Percentiles rank a stretch among this genome's conserved stretches.
These are phyloP conservation scores for Tretioscincus oriximinensis DNA, from an alignment of 2,113 vertebrate species.

Conservation along the genomic window DNA sequence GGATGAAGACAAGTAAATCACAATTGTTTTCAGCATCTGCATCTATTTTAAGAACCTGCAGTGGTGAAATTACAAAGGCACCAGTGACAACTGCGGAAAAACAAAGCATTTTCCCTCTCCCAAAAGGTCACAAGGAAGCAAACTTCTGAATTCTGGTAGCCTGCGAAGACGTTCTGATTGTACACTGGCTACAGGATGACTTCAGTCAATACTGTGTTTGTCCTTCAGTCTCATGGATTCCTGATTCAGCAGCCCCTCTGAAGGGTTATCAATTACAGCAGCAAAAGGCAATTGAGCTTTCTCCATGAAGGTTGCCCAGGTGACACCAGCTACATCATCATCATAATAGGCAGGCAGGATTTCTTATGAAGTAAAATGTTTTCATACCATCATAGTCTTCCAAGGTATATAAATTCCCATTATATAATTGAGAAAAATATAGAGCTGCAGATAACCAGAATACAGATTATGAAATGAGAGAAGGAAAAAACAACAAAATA, in stretches of 20 bases:
- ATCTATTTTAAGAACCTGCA: constrained; percentile 34
- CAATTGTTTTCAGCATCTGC: constrained; percentile 32
- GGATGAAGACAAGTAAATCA: constrained; percentile 19
- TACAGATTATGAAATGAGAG: not conserved
- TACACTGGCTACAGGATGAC: constrained; percentile 6
- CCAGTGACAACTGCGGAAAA: constrained; percentile 37
- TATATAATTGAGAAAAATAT: not conserved
- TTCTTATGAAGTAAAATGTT: not conserved
- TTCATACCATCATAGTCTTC: not conserved
- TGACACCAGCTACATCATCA: not conserved
- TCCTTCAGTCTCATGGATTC: not conserved
- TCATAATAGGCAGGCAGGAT: not conserved
- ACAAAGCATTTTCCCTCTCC: constrained; percentile 10
- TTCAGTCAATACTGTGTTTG: constrained; percentile 11
- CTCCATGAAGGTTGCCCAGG: not conserved
- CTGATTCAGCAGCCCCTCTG: constrained; percentile 3
- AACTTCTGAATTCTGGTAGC: constrained; percentile 39
- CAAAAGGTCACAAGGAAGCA: not conserved
- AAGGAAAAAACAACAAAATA: not conserved
- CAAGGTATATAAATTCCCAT: not conserved
- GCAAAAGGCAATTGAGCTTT: not conserved
- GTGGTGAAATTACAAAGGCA: constrained; percentile 34
- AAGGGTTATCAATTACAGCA: constrained; percentile 17
- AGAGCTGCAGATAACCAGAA: not conserved
- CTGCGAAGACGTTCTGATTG: not conserved